Base-by-base conservation (phyloP, 2,888 invertebrate species). In the Drosophila monieri region DNA sequence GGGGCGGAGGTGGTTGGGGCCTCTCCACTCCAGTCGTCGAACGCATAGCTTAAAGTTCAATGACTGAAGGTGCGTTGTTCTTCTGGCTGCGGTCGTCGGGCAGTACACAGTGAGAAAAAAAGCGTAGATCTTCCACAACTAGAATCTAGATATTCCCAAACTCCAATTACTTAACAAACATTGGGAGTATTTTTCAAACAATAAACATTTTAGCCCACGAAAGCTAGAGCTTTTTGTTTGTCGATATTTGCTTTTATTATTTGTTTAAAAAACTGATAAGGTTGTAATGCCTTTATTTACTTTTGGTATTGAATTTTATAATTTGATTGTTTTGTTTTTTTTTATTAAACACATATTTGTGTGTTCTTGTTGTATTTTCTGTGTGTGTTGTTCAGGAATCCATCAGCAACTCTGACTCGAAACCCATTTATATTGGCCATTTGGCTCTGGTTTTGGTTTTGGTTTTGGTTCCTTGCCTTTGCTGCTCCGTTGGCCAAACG, bases 1-100 rank as follows among this genome's bases (percentile, higher is more conserved):
- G 43, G 25, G 15, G 47, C 25, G 27, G 18, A 18, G 62, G 60
- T 15, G 37, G 65, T 39, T 55, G 65, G 64, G 66, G 35, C 12
- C n/a, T 32, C 32, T 52, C 41, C 41, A 32, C 32, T 52, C 41
- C 41, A 32, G 62, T 39, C 30, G 44, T 61, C 55, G 18, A 55
- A 71, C 78, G 62, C 81, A 81, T 81, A 80, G 84, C 88, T 88
- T 79, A 85, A 88, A 88, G 84, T 85, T 85, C 84, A 85, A 76
- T 88, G 84, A 85, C 84, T 86, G 78, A 74, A 84, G 80, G 68
- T 86, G 80, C 77, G 77, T 79, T 78, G 69, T 48, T 64, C 46
- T 43, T 56, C 47, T 44, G 56, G 39, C 43, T 65, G 58, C 46
- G 72, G 70, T 58, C 70, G 49, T 69, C 47, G 60, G 44, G 18